Base-by-base conservation (phyloP, 2,797 vertebrate species). In the Threskiornis aethiopicus region DNA sequence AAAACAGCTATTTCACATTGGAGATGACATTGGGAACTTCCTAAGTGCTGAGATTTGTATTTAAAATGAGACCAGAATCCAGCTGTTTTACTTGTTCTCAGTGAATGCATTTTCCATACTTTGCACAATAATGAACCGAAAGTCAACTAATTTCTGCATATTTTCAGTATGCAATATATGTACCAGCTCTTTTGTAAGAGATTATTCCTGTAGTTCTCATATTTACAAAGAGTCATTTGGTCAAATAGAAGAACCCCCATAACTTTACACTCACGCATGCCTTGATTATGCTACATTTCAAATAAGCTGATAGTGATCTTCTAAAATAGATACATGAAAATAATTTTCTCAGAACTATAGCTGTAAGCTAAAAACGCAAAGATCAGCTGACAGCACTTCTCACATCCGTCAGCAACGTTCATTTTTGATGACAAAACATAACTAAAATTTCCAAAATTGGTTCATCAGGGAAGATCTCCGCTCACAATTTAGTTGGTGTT, bases 341-440 rank as follows among this genome's bases (percentile, higher is more conserved):
- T 79, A 80, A 67, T 94, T 96, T 91, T 80, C 51, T 77, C 70
- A 75, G 78, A 96, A 91, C 65, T 78, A 58, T 84, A 87, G 87
- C 87, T 91, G 93, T 78, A 93, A 96, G 94, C 89, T 93, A 93
- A 96, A 97, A 85, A 11, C 11, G 9, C 93, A 65, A 83, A 80
- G 71, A 94, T 96, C 88, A 96, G 92, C 81, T 96, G 93, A 96
- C 86, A 87, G 81, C 89, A 89, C 92, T 95, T 97, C 92, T 97
- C 75, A 92, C 55, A 94, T 95, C 94, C 13, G 14, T 96, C 90
- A 93, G 90, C 90, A 93, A 12, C 6, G 10, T 44, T 93, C 78
- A 75, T 95, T 97, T 95, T 87, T 96, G 93, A 97, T 96, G 93
- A 95, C 84, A 96, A 95, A 96, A 93, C 86, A 75, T 67, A 95